Percentiles rank a stretch among this genome's conserved stretches.
These are phyloP conservation scores for Keiferia lycopersicella DNA, from an alignment of 2,888 invertebrate species.

Conservation along the genomic window DNA sequence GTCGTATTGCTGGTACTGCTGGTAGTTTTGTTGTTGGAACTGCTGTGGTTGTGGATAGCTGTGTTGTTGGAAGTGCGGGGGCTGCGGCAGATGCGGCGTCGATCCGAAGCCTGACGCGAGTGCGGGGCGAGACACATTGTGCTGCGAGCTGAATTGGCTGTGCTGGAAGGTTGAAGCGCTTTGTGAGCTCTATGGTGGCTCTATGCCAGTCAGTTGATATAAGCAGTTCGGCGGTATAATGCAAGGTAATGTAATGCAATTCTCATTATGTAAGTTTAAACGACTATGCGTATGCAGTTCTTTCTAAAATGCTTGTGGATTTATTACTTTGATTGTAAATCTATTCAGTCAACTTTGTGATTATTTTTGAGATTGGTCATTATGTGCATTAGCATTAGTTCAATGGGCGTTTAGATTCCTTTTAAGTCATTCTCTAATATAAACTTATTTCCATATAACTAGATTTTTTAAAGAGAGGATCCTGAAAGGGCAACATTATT, in stretches of 20 bases:
- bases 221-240: background rate
- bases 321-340: too few relatives aligned
- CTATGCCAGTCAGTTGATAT: background rate
- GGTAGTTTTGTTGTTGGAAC: conserved; percentile 50
- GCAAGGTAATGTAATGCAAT: too few relatives aligned
- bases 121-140: conserved; percentile 69
- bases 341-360: background rate
- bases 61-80: conserved; percentile 41
- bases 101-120: conserved; percentile 68
- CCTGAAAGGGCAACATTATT: too few relatives aligned
- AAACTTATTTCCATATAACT: too few relatives aligned
- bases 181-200: conserved; percentile 21
- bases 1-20: conserved; percentile 50
- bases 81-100: conserved; percentile 73
- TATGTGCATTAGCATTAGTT: background rate
- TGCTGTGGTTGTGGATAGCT: conserved; percentile 42
- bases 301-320: too few relatives aligned
- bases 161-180: conserved; percentile 59
- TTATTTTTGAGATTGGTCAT: background rate
- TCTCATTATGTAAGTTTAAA: too few relatives aligned
- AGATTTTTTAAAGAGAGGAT: too few relatives aligned
- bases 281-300: too few relatives aligned
- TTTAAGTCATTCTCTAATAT: background rate
- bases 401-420: background rate
- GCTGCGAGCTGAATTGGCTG: conserved; percentile 80